Conservation (phyloP, 2,797 vertebrate species). For the Gastrophryne carolinensis region DNA sequence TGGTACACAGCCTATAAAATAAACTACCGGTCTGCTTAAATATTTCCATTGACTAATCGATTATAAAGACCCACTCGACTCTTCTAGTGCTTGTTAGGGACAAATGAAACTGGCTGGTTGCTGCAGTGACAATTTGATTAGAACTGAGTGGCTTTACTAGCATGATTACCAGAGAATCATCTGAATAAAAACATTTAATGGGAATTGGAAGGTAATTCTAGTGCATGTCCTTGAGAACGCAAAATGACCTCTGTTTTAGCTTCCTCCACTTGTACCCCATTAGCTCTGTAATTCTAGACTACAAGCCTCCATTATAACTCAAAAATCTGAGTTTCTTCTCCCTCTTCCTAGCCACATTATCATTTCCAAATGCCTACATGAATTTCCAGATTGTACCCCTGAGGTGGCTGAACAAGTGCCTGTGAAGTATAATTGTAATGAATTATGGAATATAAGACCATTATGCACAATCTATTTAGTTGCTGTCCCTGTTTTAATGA, state of each 20-base stretch:
- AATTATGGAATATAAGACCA: conserved; percentile 37
- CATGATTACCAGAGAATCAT: background rate
- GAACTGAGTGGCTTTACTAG: too few relatives aligned
- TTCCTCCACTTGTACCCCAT: conserved; percentile 1
- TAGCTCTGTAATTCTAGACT: conserved; percentile 6
- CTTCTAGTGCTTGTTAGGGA: too few relatives aligned
- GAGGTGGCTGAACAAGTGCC: conserved; percentile 43
- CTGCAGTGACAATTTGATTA: too few relatives aligned
- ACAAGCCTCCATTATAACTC: conserved; percentile 5
- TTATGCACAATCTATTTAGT: conserved; percentile 35
- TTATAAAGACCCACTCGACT: too few relatives aligned
- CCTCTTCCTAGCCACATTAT: conserved; percentile 12
- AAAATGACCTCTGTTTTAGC: background rate
- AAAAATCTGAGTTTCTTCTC: conserved; percentile 12
- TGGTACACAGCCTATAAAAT: too few relatives aligned
- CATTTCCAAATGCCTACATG: conserved; percentile 35
- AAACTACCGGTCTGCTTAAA: too few relatives aligned
- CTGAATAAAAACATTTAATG: background rate
- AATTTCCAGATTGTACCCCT: conserved; percentile 37
- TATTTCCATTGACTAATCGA: too few relatives aligned
- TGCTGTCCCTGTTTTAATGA: conserved; percentile 24
- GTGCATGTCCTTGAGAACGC: conserved; percentile 9
- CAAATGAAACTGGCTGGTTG: too few relatives aligned
- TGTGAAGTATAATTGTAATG: conserved; percentile 45
- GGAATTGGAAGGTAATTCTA: background rate